Base-by-base conservation (phyloP, 2,113 vertebrate genomes). In the Noturus placidus region DNA sequence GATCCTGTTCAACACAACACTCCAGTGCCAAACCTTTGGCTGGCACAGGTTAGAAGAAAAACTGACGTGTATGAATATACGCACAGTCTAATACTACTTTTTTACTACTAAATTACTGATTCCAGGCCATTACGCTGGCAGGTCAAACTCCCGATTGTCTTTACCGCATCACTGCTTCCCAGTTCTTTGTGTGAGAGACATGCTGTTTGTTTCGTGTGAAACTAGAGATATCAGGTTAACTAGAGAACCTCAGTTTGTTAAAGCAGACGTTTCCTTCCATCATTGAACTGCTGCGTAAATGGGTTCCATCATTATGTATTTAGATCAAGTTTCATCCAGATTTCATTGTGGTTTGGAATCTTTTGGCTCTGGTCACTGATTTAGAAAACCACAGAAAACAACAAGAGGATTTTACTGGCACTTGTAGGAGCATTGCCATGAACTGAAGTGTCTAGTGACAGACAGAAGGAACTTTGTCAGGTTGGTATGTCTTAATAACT, bases 271-370 rank as follows among this genome's bases (percentile, higher is more conserved):
- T 80, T 80, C 19, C 54, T 38, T 61, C 30, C 22, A 63, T 82
- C 56, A 82, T 14, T 38, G 38, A 82, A 46, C 38, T 83, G 59
- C 57, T 63, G 22, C 9, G 42, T 20, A 30, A 67, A 83, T 67
- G 19, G 38, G 38, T 83, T 83, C 61, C 10, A 67, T 83, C 82
- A 30, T 52, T 50, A 50, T 30, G 82, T 83, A 67, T 83, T 83
- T 67, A 46, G 82, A 67, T 83, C 82, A 33, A 61, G 61, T 83
- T 83, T 67, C 82, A n/a, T 65, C 61, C 61, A 83, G 82, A 83
- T 52, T 67, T 50, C 27, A 83, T 13, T 46, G 81, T 11, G 61
- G 81, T 67, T 67, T 83, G 38, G 82, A 83, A 67, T 30, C 61
- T 83, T 67, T 67, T 52, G 38, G 81, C 59, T n/a, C 81, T 19